A percentile compares a stretch with the other conserved stretches of the same genome.
These are phyloP conservation scores for Nematostella vectensis DNA, from an alignment of 92 coral and sea anemone species.

Conservation along the genomic window DNA sequence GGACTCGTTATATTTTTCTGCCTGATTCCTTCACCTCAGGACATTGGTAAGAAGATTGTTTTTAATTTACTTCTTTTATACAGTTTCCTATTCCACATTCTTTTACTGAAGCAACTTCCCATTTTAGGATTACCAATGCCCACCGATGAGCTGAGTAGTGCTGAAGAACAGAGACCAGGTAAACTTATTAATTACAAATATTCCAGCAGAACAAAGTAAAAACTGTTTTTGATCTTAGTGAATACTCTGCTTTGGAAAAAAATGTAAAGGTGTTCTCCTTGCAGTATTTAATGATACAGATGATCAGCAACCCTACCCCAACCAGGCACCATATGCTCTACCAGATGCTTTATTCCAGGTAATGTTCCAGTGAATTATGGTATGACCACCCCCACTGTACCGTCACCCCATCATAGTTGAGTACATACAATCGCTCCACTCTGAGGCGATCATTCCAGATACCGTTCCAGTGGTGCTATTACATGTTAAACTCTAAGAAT, in stretches of 20 bases:
- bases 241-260: background rate
- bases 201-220: background rate
- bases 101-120: too few relatives aligned
- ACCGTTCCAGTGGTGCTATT: too few relatives aligned
- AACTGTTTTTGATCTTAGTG: background rate
- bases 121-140: conserved; percentile 32
- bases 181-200: too few relatives aligned
- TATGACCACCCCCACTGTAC: too few relatives aligned
- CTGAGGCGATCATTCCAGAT: too few relatives aligned
- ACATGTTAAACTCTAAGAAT: too few relatives aligned
- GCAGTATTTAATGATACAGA: conserved; percentile 41
- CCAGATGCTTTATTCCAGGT: conserved; percentile 53
- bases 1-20: conserved; percentile 70
- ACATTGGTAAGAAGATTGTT: conserved; percentile 44
- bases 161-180: conserved; percentile 11
- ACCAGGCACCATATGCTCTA: conserved; percentile 18
- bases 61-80: too few relatives aligned
- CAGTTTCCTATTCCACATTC: too few relatives aligned
- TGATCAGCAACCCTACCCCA: conserved; percentile 15
- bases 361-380: background rate
- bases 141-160: conserved; percentile 18
- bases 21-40: conserved; percentile 68
- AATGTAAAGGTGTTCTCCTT: background rate
- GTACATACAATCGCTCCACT: too few relatives aligned
- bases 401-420: too few relatives aligned